Base-by-base conservation (phyloP, 2,113 vertebrate species). In the Ageneiosus marmoratus region DNA sequence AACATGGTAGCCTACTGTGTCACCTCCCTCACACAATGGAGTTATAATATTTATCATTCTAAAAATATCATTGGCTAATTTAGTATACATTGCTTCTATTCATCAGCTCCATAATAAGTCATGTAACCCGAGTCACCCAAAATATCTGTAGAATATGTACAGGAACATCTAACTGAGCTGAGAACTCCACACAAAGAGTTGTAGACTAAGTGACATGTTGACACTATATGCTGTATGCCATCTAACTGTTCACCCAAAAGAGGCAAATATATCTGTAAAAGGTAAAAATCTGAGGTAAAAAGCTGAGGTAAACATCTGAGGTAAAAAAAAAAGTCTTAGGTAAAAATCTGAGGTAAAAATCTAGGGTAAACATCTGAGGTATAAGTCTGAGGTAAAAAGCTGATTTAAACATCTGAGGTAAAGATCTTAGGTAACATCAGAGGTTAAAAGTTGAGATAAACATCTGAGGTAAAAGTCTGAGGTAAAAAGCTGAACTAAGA, bases 11-110 rank as follows among this genome's bases (percentile, higher is more conserved):
- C 50, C 50, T 69, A 20, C 73, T 34, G 29, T 55, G 18, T 76
- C 18, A 76, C 29, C 50, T 76, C 73, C 51, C 73, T 53, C 73
- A 76, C 4, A 55, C 37, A 18, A 76, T 55, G 50, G 50, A 76
- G 73, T 34, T 22, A 76, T 22, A 76, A 76, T 34, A 46, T 46
- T 46, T 46, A 46, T 46, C n/a, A 51, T 53, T 34, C 50, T 76
- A 34, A 73, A 73, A 50, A 48, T 73, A 73, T 6, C 70, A 15
- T 73, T 46, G 20, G 11, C 41, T 72, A n/a, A 72, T 48, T 50
- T 50, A 41, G 37, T 9, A 22, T 72, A 41, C 0, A 29, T 65
- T 34, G 2, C 4, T 1, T 50, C 37, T 70, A 29, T 74, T 70
- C 9, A 44, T 70, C 15, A 16, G 20, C 24, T 24, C 22, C 24